Percentiles rank a stretch among this genome's conserved stretches.
phyloP scores from a whole-genome alignment of 2,888 invertebrate genomes.

The Epinotia bilunana region DNA sequence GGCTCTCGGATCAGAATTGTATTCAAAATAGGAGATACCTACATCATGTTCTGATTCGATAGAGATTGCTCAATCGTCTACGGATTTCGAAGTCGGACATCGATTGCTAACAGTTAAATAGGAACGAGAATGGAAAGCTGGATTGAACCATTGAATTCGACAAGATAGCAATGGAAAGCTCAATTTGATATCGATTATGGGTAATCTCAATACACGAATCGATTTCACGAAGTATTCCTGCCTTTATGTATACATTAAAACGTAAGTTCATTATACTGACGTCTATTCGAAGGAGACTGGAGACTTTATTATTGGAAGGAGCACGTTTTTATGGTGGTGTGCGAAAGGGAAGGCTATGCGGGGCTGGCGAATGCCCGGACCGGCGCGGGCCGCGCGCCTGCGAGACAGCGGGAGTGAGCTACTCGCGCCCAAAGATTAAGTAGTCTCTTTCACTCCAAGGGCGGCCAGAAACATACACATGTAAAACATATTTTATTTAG shows the following conservation, averaged over 20 bases:
- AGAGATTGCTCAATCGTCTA: neutral
- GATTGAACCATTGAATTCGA: conserved; percentile 1
- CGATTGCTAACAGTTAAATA: conserved; percentile 15
- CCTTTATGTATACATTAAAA: neutral
- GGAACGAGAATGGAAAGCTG: neutral
- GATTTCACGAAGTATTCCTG: neutral
- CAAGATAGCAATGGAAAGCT: conserved; percentile 5
- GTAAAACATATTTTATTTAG: neutral
- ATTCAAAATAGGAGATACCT: neutral
- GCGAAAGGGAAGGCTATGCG: conserved; percentile 22
- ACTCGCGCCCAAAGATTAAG: neutral
- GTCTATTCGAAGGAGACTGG: conserved; percentile 7
- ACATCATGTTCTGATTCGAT: neutral
- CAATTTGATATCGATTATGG: neutral
- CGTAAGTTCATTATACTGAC: neutral
- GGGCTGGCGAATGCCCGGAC: conserved; percentile 22
- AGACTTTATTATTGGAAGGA: conserved; percentile 4
- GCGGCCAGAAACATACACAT: neutral
- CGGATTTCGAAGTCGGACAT: conserved; percentile 15
- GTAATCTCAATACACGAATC: neutral
- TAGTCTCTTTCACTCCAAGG: conserved; percentile 21
- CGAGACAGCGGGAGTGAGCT: conserved; percentile 20
- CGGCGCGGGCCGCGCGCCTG: conserved; percentile 28
- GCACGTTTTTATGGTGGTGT: conserved; percentile 16
- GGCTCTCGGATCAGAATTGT: neutral